phyloP scores from a whole-genome alignment of 2,113 vertebrate genomes.

The Eclectus roratus region DNA sequence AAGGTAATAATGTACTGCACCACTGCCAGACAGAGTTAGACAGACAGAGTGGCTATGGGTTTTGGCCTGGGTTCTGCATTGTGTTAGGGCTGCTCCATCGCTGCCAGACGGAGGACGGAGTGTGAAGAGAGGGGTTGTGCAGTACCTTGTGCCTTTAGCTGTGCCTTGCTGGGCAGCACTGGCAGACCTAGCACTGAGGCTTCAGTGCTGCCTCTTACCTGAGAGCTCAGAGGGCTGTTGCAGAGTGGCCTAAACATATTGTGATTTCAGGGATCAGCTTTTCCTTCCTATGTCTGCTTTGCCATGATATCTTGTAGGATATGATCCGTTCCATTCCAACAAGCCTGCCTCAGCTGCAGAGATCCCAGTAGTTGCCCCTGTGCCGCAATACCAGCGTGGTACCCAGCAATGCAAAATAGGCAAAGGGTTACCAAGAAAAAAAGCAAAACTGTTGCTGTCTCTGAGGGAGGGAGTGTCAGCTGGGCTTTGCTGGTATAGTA shows the following conservation, averaged over 20 bases:
- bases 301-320: neutral
- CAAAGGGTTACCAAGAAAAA: neutral
- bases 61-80: constrained; percentile 62
- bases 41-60: constrained; percentile 62
- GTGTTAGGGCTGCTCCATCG: neutral
- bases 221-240: neutral
- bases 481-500: constrained; percentile 36
- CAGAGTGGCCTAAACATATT: neutral
- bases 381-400: neutral
- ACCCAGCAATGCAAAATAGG: neutral
- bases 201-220: neutral
- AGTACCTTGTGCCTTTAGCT: neutral
- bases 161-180: neutral
- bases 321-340: neutral
- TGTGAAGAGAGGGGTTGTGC: neutral
- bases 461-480: constrained; percentile 41
- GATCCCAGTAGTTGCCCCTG: neutral
- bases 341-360: neutral
- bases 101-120: neutral
- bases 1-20: constrained; percentile 62
- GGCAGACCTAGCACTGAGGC: neutral
- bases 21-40: constrained; percentile 58
- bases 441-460: constrained; percentile 6
- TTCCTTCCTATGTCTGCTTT: neutral
- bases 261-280: neutral